Evolutionary conservation across 2,888 invertebrate species (phyloP), one percentile per base, ranked within the genome.

Genomic region (Synergus itoensis): DNA sequence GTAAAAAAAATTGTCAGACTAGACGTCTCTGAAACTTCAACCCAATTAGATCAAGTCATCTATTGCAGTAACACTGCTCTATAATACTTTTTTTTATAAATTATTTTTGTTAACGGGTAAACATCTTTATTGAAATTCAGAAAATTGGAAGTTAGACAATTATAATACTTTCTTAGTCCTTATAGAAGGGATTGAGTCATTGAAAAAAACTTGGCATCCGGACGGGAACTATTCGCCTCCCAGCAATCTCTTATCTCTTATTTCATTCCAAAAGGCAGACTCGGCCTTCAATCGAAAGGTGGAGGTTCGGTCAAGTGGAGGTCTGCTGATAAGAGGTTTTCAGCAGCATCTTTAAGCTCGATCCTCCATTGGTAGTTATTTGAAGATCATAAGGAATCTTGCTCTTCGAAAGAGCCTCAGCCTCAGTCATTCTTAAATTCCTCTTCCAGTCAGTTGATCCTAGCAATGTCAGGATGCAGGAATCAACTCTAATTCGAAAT

Each of bases 361-460:
- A 69, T 63, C 80, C 83, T 81, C 77, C 79, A 89, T 89, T 89
- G 89, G 89, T 80, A 79, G 88, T 77, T 89, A 89, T 89, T 89
- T 89, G 87, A 80, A 86, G 87, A 86, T 73, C 86, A 76, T 79
- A 65, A 57, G 80, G 77, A 79, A 83, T 80, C 79, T 79, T 84
- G 79, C 79, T 62, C 77, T 57, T 67, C 48, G 21, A 36, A 16
- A 41, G 43, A 77, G 9, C 21, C 14, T 28, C 16, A 45, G 45
- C 53, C n/a, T 48, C 73, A 57, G 53, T 73, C 53, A 40, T 62
- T 62, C 28, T 62, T 62, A 11, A 65, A 48, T 40, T n/a, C 18
- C 41, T 78, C 82, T 79, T 86, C 80, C 84, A 83, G 41, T 28
- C 14, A 62, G 76, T 69, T 41, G 40, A n/a, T 4, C 41, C n/a